phyloP scores from a whole-genome alignment of 2,797 vertebrate genomes.

The Cuculus canorus region DNA sequence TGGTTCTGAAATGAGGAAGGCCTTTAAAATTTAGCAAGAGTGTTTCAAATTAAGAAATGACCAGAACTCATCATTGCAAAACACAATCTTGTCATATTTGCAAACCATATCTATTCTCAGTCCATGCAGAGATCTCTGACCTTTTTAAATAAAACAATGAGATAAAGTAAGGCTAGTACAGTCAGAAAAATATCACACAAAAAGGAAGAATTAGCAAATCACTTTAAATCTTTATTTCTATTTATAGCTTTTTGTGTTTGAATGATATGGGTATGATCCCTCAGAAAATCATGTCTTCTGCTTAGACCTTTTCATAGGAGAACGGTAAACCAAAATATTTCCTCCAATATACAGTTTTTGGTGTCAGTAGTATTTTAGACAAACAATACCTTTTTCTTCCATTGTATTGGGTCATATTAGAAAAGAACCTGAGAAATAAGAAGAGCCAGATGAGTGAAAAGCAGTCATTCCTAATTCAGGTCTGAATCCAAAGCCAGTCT shows the following conservation, averaged over 20 bases:
- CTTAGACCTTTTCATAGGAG: not conserved
- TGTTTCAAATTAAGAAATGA: not conserved
- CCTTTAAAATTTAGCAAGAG: slow-evolving; percentile 31
- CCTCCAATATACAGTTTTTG: not conserved
- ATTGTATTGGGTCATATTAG: not conserved
- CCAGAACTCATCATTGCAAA: not conserved
- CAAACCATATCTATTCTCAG: not conserved
- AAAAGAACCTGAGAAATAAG: not conserved
- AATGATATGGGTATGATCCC: not conserved
- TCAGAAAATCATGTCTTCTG: not conserved
- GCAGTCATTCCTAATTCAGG: not conserved
- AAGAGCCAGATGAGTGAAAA: not conserved
- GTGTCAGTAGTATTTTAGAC: not conserved
- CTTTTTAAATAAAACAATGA: not conserved
- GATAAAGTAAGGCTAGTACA: not conserved
- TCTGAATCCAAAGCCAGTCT: not conserved
- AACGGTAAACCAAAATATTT: not conserved
- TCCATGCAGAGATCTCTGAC: not conserved
- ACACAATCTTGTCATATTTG: not conserved
- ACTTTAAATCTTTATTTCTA: not conserved
- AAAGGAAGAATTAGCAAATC: not conserved
- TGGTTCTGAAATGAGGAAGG: not conserved
- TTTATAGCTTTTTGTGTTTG: not conserved
- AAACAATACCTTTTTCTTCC: not conserved
- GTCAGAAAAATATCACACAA: not conserved